These are phyloP conservation scores for Burhinus oedicnemus DNA, from an alignment of 2,113 vertebrate genomes.

Conservation along the genomic window DNA sequence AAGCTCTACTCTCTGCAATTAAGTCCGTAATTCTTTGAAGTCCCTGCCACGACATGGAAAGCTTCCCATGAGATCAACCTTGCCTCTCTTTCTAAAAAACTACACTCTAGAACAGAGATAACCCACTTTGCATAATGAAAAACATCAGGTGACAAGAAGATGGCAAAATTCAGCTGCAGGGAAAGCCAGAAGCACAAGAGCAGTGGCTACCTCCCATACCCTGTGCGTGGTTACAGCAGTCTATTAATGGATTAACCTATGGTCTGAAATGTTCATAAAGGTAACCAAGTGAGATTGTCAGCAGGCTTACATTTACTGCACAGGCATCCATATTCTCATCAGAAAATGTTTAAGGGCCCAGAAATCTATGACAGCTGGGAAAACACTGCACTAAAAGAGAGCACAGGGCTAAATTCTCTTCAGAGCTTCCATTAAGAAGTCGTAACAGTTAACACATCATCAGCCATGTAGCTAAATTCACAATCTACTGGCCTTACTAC, in stretches of 20 bases:
- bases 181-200: not conserved
- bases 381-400: not conserved
- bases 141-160: not conserved
- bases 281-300: not conserved
- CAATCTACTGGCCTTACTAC: not conserved
- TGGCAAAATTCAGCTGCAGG: not conserved
- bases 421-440: not conserved
- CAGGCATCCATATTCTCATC: not conserved
- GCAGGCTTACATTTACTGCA: not conserved
- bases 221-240: rapidly evolving
- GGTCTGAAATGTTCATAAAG: not conserved
- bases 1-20: not conserved
- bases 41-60: not conserved
- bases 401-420: not conserved
- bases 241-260: rapidly evolving
- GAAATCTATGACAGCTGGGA: not conserved
- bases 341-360: not conserved
- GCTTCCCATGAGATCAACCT: not conserved
- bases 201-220: not conserved
- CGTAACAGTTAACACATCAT: not conserved
- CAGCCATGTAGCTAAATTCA: not conserved
- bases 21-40: not conserved
- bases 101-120: not conserved
- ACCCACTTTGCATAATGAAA: not conserved
- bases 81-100: not conserved